These are phyloP conservation scores for Perdita meconis DNA, from an alignment of 2,888 invertebrate species.

Conservation along the genomic window DNA sequence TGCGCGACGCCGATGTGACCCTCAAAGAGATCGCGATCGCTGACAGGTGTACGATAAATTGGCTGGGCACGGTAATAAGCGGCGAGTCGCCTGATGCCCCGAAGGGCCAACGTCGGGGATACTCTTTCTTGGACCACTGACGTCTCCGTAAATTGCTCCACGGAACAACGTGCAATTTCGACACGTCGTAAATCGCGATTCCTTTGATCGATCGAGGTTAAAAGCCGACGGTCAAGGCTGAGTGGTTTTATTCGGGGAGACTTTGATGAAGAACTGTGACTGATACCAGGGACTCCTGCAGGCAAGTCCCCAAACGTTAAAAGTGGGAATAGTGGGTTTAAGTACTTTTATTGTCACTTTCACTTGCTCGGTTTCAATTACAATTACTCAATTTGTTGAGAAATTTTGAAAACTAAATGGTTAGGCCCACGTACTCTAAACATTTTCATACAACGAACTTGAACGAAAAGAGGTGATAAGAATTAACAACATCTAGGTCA, in stretches of 20 bases:
- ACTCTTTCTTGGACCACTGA: constrained; percentile 44
- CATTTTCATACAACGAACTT: no score
- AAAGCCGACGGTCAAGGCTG: not conserved
- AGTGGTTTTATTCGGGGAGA: not conserved
- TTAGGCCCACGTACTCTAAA: no score
- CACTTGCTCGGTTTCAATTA: no score
- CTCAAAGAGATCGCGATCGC: constrained; percentile 74
- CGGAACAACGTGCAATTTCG: constrained; percentile 70
- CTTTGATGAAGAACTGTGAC: not conserved
- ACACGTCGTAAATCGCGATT: constrained; percentile 66
- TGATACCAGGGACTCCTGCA: not conserved
- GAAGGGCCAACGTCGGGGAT: constrained; percentile 53
- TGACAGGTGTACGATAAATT: constrained; percentile 75
- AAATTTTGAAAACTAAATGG: no score
- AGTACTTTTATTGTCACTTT: no score
- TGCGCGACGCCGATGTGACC: constrained; percentile 37
- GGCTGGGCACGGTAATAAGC: constrained; percentile 70
- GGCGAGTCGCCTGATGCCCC: constrained; percentile 57
- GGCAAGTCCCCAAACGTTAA: no score
- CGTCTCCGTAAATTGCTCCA: constrained; percentile 56
- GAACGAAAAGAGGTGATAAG: no score
- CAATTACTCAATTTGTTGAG: no score
- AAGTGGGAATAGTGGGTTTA: no score
- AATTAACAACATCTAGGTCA: no score
- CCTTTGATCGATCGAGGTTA: not conserved